These are phyloP conservation scores for Formica exsecta DNA, from an alignment of 1,140 invertebrate species.

Conservation along the genomic window DNA sequence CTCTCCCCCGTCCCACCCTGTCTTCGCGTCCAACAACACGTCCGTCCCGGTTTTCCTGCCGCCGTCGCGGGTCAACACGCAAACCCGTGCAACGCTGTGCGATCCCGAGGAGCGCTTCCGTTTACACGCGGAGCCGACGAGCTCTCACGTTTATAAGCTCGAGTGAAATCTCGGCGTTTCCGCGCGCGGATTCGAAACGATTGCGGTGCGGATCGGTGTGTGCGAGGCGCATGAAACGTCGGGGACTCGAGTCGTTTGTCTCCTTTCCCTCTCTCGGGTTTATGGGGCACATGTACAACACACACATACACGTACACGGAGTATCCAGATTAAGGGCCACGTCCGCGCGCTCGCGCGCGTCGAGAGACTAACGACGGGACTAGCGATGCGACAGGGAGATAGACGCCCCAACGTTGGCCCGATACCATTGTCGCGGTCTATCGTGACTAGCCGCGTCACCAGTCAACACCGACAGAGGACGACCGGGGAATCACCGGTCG, in stretches of 20 bases:
- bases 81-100: neutral
- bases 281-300: neutral
- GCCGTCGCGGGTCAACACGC: constrained; percentile 25
- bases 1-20: too few relatives aligned
- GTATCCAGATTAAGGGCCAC: constrained; percentile 45
- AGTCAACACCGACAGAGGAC: constrained; percentile 46
- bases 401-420: constrained; percentile 36
- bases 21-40: constrained; percentile 1
- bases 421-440: constrained; percentile 60
- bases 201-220: neutral
- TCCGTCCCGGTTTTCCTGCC: constrained; percentile 1
- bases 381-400: constrained; percentile 45
- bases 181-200: neutral
- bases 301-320: too few relatives aligned
- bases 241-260: constrained; percentile 38
- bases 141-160: neutral
- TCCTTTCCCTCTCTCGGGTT: neutral
- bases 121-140: neutral
- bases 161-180: neutral
- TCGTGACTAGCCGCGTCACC: constrained; percentile 47
- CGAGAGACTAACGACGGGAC: constrained; percentile 41
- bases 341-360: neutral
- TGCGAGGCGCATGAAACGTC: constrained; percentile 15
- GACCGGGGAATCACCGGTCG: constrained; percentile 27
- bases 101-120: constrained; percentile 18